These are phyloP conservation scores for Lamprotornis superbus DNA, from an alignment of 2,113 vertebrate species.

Conservation along the genomic window DNA sequence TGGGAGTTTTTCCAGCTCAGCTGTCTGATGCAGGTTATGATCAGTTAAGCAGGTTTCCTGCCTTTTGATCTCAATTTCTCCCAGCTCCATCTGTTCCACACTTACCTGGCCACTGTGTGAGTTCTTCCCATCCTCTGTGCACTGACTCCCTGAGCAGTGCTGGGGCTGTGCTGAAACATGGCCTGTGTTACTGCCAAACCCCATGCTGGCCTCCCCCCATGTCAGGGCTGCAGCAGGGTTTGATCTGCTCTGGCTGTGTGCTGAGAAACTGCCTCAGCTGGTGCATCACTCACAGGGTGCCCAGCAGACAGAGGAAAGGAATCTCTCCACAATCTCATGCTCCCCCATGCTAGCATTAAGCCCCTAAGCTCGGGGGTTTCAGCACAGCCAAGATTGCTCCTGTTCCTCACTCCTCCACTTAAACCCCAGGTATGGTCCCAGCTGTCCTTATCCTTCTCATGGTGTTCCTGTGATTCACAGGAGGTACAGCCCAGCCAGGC, in stretches of 20 bases:
- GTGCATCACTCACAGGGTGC: background rate
- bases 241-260: background rate
- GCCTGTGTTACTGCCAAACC: background rate
- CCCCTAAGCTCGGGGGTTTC: background rate
- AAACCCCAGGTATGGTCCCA: background rate
- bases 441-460: background rate
- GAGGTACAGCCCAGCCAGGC: background rate
- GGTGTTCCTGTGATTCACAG: background rate
- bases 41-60: background rate
- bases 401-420: background rate
- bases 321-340: background rate
- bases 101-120: background rate
- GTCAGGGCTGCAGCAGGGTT: background rate
- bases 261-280: background rate
- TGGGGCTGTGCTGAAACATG: background rate
- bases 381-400: background rate
- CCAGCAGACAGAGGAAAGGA: background rate
- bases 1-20: background rate
- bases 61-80: background rate
- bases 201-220: fast-evolving
- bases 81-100: background rate
- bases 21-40: background rate
- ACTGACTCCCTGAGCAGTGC: background rate
- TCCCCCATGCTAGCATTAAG: background rate
- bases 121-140: background rate